Percentiles rank a stretch among this genome's conserved stretches.
These are phyloP conservation scores for Rhinopithecus roxellana DNA, from an alignment of 2,113 vertebrate species.

Conservation along the genomic window DNA sequence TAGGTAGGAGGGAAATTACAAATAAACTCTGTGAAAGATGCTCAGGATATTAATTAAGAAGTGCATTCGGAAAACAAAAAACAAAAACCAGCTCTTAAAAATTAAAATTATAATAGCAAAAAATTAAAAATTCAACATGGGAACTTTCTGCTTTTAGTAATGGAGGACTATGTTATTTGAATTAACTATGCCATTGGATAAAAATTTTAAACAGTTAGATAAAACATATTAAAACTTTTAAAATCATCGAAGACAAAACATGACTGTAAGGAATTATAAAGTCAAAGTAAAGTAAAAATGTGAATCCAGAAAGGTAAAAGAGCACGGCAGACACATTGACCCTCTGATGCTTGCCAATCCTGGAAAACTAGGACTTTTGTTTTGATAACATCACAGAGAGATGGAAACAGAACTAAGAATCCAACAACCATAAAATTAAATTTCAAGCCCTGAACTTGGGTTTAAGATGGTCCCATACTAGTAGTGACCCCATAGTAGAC, in stretches of 20 bases:
- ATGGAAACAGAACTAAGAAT: neutral
- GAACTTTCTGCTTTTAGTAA: neutral
- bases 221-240: neutral
- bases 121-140: neutral
- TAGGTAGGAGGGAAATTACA: neutral
- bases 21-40: neutral
- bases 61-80: neutral
- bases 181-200: neutral
- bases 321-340: neutral
- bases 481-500: neutral
- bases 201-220: neutral
- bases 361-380: neutral
- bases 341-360: neutral
- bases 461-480: neutral
- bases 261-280: neutral
- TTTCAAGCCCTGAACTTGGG: neutral
- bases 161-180: neutral
- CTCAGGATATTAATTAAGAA: neutral
- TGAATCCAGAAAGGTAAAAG: neutral
- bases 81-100: neutral
- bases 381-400: neutral
- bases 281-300: neutral
- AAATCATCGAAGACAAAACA: neutral
- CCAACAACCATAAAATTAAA: neutral
- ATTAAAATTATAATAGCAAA: neutral